Conservation (phyloP, 2,888 invertebrate species). For the Amphipoea oculea region DNA sequence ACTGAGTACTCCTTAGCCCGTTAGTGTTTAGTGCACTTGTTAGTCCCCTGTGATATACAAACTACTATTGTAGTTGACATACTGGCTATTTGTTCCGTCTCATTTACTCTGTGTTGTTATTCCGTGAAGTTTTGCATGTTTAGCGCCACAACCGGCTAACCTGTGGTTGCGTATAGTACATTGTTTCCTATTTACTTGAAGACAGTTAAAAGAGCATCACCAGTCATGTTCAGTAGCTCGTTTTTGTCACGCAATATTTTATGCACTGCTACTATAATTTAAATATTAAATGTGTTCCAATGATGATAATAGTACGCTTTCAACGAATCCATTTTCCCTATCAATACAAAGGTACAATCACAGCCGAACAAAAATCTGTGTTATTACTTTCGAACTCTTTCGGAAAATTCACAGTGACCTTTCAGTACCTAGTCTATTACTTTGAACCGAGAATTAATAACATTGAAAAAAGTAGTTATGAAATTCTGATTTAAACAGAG, state of each 20-base stretch:
- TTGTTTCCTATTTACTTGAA: slow-evolving; percentile 3
- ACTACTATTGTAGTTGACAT: neutral
- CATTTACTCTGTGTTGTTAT: slow-evolving; percentile 7
- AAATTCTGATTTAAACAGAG: slow-evolving; percentile 9
- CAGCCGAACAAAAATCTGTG: neutral
- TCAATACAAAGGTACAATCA: neutral
- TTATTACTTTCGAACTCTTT: neutral
- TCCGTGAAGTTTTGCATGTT: neutral
- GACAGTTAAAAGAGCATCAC: neutral
- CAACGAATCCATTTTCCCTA: neutral
- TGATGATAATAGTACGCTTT: slow-evolving; percentile 1
- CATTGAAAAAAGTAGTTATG: neutral
- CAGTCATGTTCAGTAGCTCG: neutral
- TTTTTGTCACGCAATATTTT: neutral
- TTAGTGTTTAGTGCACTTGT: slow-evolving; percentile 31
- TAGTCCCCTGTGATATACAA: neutral
- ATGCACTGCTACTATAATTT: neutral
- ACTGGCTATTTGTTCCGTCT: neutral
- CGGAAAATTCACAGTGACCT: neutral
- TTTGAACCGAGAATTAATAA: neutral
- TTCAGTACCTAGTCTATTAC: neutral
- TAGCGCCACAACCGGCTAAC: neutral
- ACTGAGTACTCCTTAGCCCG: slow-evolving; percentile 26
- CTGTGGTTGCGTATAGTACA: neutral
- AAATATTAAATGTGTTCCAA: neutral